These are phyloP conservation scores for Lithobates sylvaticus DNA, from an alignment of 2,797 vertebrate species.

Conservation along the genomic window DNA sequence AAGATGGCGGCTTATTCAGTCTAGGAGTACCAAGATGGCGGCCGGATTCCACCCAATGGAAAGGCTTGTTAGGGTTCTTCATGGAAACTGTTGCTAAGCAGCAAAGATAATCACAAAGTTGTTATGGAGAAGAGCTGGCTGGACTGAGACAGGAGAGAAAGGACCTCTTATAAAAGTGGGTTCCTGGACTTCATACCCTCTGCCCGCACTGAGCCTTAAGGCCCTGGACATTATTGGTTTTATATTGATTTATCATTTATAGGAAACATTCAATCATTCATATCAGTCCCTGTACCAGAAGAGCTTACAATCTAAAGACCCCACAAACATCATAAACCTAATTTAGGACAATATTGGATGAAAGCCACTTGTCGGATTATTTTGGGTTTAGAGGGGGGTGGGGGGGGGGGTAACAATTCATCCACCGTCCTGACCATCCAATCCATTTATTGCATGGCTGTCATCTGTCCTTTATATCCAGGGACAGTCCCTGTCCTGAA, in stretches of 20 bases:
- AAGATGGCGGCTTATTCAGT: constrained; percentile 3
- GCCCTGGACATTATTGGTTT: too few species aligned
- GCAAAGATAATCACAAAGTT: constrained; percentile 55
- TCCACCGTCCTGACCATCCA: neutral
- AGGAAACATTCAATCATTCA: too few species aligned
- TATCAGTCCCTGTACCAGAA: too few species aligned
- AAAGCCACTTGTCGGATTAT: too few species aligned
- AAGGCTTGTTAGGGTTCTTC: neutral
- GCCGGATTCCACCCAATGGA: neutral
- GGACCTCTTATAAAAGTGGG: neutral
- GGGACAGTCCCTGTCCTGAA: too few species aligned
- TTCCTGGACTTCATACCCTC: neutral
- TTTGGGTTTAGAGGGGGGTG: too few species aligned
- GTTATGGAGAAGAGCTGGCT: constrained; percentile 17
- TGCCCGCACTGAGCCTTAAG: neutral
- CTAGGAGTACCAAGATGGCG: constrained; percentile 25
- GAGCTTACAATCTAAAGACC: too few species aligned
- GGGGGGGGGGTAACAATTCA: too few species aligned
- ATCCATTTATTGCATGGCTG: neutral
- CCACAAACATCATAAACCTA: too few species aligned
- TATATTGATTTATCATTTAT: too few species aligned
- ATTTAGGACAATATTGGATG: too few species aligned
- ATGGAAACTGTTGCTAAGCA: constrained; percentile 64
- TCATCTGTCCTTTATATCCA: neutral
- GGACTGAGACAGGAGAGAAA: neutral